A percentile compares a stretch with the other conserved stretches of the same genome.
phyloP scores from a whole-genome alignment of 2,888 invertebrate genomes.

The Therioaphis trifolii region DNA sequence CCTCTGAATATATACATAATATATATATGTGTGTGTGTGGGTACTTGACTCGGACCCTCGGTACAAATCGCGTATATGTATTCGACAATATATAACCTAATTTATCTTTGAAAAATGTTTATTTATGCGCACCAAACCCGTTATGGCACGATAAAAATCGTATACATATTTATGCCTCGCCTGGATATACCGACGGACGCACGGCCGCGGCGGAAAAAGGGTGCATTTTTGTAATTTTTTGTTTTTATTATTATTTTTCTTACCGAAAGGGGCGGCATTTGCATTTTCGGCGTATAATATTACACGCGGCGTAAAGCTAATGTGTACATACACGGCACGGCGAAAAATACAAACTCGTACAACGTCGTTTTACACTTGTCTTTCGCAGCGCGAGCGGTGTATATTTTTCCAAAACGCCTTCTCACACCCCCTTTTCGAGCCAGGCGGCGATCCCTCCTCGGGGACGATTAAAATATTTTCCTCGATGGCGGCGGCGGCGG shows the following conservation, averaged over 20 bases:
- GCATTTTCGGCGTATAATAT: constrained; percentile 13
- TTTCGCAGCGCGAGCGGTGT: background rate
- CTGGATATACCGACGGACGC: background rate
- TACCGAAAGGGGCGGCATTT: constrained; percentile 8
- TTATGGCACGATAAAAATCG: constrained; percentile 33
- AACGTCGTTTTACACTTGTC: constrained; percentile 52
- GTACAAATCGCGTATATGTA: background rate
- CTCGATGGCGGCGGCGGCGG: background rate
- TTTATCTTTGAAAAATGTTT: background rate
- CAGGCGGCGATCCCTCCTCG: background rate
- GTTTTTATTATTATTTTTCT: background rate
- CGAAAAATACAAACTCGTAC: background rate
- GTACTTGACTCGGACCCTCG: constrained; percentile 36
- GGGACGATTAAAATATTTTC: constrained; percentile 36
- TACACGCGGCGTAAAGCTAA: background rate
- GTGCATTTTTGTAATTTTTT: background rate
- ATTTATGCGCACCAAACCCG: background rate
- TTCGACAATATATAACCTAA: no score
- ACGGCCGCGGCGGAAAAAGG: background rate
- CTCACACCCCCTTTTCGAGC: background rate
- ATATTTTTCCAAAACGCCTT: constrained; percentile 25
- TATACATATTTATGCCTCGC: background rate
- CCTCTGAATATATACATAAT: background rate
- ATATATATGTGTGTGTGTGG: no score
- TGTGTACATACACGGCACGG: background rate